These are phyloP conservation scores for Camponotus pennsylvanicus DNA, from an alignment of 1,140 invertebrate genomes.

Conservation along the genomic window DNA sequence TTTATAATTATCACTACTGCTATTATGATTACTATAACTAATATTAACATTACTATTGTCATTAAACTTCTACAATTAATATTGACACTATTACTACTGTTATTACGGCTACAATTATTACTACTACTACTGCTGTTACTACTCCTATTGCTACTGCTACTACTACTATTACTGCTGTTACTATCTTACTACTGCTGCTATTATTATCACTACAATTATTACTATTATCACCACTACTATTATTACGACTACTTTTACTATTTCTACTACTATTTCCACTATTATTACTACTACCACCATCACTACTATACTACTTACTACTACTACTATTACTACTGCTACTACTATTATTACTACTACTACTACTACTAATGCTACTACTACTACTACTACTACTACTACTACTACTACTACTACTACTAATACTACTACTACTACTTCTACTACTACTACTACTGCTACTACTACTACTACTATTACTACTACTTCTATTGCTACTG, in stretches of 20 bases:
- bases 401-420: conserved; percentile 51
- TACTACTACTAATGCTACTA: conserved; percentile 38
- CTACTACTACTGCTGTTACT: conserved; percentile 61
- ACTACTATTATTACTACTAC: conserved; percentile 49
- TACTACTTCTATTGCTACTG: conserved; percentile 38
- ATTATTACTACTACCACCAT: conserved; percentile 44
- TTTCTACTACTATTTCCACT: conserved; percentile 52
- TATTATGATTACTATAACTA: conserved; percentile 36
- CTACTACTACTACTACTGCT: conserved; percentile 3
- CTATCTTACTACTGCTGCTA: conserved; percentile 29
- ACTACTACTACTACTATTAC: conserved; percentile 30
- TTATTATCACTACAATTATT: conserved; percentile 51
- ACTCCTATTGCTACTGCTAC: conserved; percentile 54
- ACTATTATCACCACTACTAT: conserved; percentile 25
- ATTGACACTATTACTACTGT: conserved; percentile 25
- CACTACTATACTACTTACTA: conserved; percentile 58
- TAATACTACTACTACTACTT: conserved; percentile 1
- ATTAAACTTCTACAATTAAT: conserved; percentile 49
- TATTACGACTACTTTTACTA: conserved; percentile 29
- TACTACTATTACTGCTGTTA: conserved; percentile 65
- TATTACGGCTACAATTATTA: not conserved
- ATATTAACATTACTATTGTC: conserved; percentile 49
- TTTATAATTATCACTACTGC: conserved; percentile 61
- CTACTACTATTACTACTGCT: conserved; percentile 35
- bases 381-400: conserved; percentile 64